Conservation (phyloP, 1,140 invertebrate genomes). For the Glossosoma conforme region DNA sequence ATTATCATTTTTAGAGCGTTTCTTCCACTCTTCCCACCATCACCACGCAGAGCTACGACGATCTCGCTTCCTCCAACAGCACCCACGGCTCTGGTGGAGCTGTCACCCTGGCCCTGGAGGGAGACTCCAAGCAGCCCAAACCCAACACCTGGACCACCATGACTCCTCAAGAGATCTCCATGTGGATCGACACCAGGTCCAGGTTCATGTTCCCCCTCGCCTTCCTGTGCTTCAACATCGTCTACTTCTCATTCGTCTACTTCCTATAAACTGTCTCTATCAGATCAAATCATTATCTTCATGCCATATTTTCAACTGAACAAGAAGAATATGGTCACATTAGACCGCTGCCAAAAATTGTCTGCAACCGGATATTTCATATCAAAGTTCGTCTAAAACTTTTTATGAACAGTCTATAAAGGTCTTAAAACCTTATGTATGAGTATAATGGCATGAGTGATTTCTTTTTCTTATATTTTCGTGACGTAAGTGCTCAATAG, state of each 20-base stretch:
- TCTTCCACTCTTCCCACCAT: constrained; percentile 61
- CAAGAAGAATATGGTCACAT: no score
- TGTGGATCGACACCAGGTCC: constrained; percentile 78
- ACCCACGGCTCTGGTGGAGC: constrained; percentile 30
- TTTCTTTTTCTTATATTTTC: no score
- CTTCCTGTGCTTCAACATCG: constrained; percentile 76
- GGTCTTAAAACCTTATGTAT: no score
- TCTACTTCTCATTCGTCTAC: constrained; percentile 81
- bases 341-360: no score
- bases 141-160: constrained; percentile 68
- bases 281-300: no score
- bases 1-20: constrained; percentile 53
- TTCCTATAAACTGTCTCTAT: constrained; percentile 36
- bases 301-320: no score
- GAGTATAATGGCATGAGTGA: no score
- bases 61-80: constrained; percentile 39
- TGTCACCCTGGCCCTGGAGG: constrained; percentile 25
- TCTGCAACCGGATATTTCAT: no score
- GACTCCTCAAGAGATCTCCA: constrained; percentile 80
- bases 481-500: no score
- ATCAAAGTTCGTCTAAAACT: no score
- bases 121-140: constrained; percentile 39
- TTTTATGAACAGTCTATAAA: no score
- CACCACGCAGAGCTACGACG: constrained; percentile 59
- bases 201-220: constrained; percentile 70